Conservation (phyloP, 2,113 vertebrate genomes). For the Rhizomys pruinosus region DNA sequence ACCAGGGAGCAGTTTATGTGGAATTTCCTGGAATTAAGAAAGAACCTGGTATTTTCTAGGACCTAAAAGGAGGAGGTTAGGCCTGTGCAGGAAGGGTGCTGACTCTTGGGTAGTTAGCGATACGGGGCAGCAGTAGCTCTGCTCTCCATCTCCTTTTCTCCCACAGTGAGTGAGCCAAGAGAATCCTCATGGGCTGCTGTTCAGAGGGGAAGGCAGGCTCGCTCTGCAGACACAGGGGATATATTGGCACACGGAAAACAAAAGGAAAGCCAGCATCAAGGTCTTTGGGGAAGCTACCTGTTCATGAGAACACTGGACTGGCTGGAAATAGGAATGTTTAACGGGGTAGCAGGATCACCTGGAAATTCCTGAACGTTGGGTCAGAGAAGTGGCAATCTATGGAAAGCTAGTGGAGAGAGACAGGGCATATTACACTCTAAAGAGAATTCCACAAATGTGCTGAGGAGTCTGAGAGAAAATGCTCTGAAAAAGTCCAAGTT, state of each 20-base stretch:
- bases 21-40: neutral
- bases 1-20: neutral
- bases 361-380: neutral
- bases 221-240: neutral
- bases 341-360: neutral
- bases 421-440: neutral
- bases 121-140: neutral
- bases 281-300: neutral
- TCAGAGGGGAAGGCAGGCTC: neutral
- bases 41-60: neutral
- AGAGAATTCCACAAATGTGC: neutral
- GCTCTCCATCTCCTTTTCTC: neutral
- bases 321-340: neutral
- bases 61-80: neutral
- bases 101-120: neutral
- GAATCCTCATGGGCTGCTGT: neutral
- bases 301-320: neutral
- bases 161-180: neutral
- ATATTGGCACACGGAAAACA: neutral
- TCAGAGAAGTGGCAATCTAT: neutral
- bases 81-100: accelerated
- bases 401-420: neutral
- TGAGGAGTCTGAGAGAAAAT: neutral
- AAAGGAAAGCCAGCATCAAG: neutral
- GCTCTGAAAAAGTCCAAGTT: neutral